Evolutionary conservation across 2,113 vertebrate species (phyloP).

Genomic region (Herpetotheres cachinnans): DNA sequence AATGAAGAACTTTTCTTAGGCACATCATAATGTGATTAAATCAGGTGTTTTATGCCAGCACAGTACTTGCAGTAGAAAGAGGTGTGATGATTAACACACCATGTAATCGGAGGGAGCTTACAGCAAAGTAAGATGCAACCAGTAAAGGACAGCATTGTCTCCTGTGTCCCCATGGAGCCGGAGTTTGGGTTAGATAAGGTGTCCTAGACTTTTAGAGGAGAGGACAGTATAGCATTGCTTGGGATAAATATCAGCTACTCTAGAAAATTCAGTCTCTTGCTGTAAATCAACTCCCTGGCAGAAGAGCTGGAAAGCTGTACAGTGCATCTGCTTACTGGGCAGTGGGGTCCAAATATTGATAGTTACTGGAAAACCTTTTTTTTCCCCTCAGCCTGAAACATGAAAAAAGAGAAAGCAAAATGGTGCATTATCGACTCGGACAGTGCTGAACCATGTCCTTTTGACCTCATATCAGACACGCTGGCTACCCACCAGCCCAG

Average conservation of each 20-base stretch:
- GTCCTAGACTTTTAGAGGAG: not conserved
- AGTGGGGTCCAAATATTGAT: not conserved
- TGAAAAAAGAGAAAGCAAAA: not conserved
- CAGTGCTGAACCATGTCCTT: accelerated
- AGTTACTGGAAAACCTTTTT: not conserved
- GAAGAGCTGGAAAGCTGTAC: not conserved
- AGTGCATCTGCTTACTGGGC: not conserved
- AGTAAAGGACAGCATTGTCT: not conserved
- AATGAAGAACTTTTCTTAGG: not conserved
- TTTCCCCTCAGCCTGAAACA: not conserved
- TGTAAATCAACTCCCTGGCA: not conserved
- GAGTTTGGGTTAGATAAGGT: not conserved
- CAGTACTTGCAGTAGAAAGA: not conserved
- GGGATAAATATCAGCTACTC: not conserved
- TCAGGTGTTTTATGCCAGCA: not conserved
- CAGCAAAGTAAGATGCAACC: not conserved
- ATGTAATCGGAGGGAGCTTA: not conserved
- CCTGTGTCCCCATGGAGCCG: not conserved
- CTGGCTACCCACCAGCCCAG: not conserved
- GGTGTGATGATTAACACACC: not conserved
- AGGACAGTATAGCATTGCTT: not conserved
- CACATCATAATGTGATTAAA: not conserved
- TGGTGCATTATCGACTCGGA: not conserved
- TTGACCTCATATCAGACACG: not conserved
- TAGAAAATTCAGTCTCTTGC: not conserved